phyloP scores from a whole-genome alignment of 2,888 invertebrate genomes.

The Arctia plantaginis region DNA sequence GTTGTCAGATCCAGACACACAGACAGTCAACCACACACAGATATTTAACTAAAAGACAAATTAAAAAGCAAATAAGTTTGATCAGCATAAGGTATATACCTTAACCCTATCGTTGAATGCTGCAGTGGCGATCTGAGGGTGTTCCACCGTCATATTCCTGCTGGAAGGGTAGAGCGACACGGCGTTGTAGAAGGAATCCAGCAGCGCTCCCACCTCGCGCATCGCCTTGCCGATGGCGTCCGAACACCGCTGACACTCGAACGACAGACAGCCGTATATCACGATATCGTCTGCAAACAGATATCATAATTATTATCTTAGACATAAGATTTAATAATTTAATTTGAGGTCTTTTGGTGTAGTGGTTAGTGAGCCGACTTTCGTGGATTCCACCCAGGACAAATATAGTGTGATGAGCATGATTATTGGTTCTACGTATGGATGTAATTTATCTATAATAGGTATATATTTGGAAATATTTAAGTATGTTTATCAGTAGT shows the following conservation, averaged over 20 bases:
- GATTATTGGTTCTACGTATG: too few species aligned
- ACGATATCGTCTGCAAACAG: slow-evolving; percentile 32
- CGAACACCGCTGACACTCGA: slow-evolving; percentile 90
- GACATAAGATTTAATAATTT: background rate
- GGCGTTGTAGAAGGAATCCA: slow-evolving; percentile 91
- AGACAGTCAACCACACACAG: too few species aligned
- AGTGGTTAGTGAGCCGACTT: too few species aligned
- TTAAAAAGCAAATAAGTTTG: too few species aligned
- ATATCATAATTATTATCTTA: background rate
- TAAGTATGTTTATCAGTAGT: too few species aligned
- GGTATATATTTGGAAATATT: too few species aligned
- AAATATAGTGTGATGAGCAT: too few species aligned
- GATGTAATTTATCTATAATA: too few species aligned
- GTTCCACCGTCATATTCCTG: slow-evolving; percentile 91
- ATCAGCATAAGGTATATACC: slow-evolving; percentile 56
- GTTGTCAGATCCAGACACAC: too few species aligned
- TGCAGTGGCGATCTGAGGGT: slow-evolving; percentile 89
- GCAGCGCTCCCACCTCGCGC: slow-evolving; percentile 90
- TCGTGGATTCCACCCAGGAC: too few species aligned
- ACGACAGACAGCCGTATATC: slow-evolving; percentile 88
- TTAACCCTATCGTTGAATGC: slow-evolving; percentile 89
- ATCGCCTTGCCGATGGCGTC: slow-evolving; percentile 91
- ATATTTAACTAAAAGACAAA: too few species aligned
- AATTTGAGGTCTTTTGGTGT: too few species aligned
- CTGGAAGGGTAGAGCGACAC: slow-evolving; percentile 94